Base-by-base conservation (phyloP, 2,888 invertebrate species). In the Chrysolina oricalcia region DNA sequence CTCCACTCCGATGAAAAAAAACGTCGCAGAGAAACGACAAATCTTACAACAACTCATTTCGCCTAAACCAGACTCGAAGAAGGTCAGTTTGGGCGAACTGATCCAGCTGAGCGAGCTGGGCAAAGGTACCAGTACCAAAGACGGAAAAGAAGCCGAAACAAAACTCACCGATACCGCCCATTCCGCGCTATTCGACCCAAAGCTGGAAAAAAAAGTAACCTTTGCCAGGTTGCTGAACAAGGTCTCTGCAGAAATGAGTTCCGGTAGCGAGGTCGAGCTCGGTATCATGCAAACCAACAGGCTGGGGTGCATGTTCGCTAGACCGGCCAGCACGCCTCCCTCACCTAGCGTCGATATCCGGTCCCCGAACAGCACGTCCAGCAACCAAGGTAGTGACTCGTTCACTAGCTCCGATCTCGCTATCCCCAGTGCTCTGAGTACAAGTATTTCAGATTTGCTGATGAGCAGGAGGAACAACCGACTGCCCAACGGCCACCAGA, bases 321-420 rank as follows among this genome's bases (percentile, higher is more conserved):
- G 89, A 78, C 86, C 89, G 70, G 87, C 90, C 21, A 90, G 89
- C 81, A 91, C 91, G 46, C 94, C 94, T 6, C 93, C 93, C 4
- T 94, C 93, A 19, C 93, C 93, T 5, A 92, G 91, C 74, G 91
- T 92, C 15, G 92, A 93, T 84, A 86, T 91, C 17, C 90, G 93
- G 79, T 91, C 91, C 75, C 91, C 91, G 59, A 92, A 93, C 83
- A 94, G 94, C 86, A 93, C 93, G 5, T 93, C 93, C 53, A 93
- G 93, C 86, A 94, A 93, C 88, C 94, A 94, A 89, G 94, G 94
- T 81, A 94, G 94, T 83, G 94, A 94, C 85, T 94, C 94, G 56
- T 91, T 94, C 90, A 94, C 94, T 21, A 94, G 94, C 87, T 91
- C 93, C 48, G 94, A 94, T 85, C 89, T 93, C 80, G 93, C 92